Evolutionary conservation across 2,113 vertebrate genomes (phyloP).

Genomic region (Suncus etruscus): DNA sequence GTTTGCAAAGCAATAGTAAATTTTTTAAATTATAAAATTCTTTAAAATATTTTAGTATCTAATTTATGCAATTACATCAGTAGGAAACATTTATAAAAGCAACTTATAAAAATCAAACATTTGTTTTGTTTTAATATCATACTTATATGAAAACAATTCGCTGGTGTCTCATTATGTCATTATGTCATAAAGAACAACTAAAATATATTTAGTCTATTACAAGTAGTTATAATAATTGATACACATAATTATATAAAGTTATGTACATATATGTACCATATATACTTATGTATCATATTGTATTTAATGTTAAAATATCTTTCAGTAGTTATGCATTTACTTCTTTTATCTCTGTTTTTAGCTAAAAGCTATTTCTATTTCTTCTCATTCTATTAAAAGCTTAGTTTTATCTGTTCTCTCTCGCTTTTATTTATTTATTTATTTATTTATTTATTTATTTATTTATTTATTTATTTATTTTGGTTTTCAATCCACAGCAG

Average conservation of each 20-base stretch:
- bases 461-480: no score
- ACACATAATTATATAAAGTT: no score
- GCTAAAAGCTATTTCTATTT: neutral
- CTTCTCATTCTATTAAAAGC: neutral
- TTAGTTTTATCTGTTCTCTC: neutral
- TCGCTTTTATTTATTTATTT: neutral
- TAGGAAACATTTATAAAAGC: conserved; percentile 19
- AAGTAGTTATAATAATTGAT: neutral
- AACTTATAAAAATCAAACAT: neutral
- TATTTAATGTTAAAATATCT: neutral
- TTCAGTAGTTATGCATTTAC: neutral
- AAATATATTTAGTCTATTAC: neutral
- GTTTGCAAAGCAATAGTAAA: neutral
- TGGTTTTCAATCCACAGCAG: no score
- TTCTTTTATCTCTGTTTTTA: neutral
- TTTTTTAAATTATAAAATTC: conserved; percentile 59
- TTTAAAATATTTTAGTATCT: conserved; percentile 45
- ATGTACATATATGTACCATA: no score
- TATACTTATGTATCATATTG: no score
- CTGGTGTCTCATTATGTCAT: neutral
- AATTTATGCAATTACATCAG: conserved; percentile 12
- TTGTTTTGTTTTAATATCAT: neutral
- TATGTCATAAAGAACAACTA: neutral
- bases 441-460: no score
- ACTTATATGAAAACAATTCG: conserved; percentile 20